Base-by-base conservation (phyloP, 2,888 invertebrate species). In the Sinodicranocentrus sp. region DNA sequence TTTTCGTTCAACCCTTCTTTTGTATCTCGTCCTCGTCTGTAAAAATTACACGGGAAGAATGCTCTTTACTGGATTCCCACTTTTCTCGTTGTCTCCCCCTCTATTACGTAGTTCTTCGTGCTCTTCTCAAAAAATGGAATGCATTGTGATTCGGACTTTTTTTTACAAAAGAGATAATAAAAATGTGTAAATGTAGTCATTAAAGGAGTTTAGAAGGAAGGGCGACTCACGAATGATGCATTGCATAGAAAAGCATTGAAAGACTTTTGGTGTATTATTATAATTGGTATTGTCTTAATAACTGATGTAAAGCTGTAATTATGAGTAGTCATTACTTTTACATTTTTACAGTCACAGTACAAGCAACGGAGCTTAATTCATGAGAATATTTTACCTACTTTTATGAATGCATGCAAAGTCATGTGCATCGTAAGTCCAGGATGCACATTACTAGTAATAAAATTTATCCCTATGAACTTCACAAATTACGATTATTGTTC, bases 201-300 rank as follows among this genome's bases (percentile, higher is more conserved):
- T 79, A 79, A 79, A 79, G 25, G 44, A 63, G n/a, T 70, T 19
- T 59, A 21, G 70, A 67, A 78, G 57, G 70, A 70, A 70, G 71
- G 26, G 63, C 78, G 54, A 63, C 28, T 54, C 57, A 59, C n/a
- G 68, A 67, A 57, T 17, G 19, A 26, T 54, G 68, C 65, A 75
- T 26, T 75, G 63, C n/a, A n/a, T n/a, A n/a, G n/a, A n/a, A n/a
- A 63, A 26, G 43, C 75, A 75, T 44, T 43, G 76, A 77, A 77
- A 68, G 25, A 8, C 23, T 54, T 67, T 67, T 33, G 48, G 13
- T 59, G 80, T 63, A 57, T 80, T 79, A 79, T 84, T 84, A 71
- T 84, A 84, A 84, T 84, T 84, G 75, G 73, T 80, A 77, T 84
- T 82, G 77, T 82, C 76, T 82, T 77, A 73, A 84, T 84, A 77